Evolutionary conservation across 1,140 invertebrate species (phyloP), one percentile per base, ranked within the genome.

Genomic region (Glossosoma conforme): DNA sequence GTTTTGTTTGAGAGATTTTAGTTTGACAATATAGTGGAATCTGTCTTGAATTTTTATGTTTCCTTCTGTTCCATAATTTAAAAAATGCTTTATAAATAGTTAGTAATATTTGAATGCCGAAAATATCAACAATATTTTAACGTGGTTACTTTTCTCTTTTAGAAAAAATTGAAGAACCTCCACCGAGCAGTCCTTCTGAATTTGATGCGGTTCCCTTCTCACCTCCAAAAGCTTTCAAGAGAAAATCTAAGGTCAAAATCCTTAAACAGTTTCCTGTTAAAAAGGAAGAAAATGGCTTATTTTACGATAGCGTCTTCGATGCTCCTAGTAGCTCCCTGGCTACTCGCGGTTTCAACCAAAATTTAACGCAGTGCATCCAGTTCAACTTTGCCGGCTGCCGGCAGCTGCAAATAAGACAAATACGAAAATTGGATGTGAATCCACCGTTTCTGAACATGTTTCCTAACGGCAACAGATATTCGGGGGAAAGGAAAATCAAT

Each of bases 391-490:
- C 43, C 8, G 49, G 53, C 9, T 52, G 36, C 30, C 43, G 45
- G 14, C 44, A 46, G 10, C 17, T 52, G 20, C 37, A 51, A 36
- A 37, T 41, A 6, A 35, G 51, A 24, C 30, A 33, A 37, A 25
- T 40, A n/a, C 51, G 30, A 10, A 20, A 35, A 22, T 13, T 22
- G n/a, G 30, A 51, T n/a, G 15, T 33, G 22, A 42, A 54, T 17
- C 24, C 47, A 13, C 19, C 25, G 11, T 54, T 44, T 17, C 17
- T 36, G n/a, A 50, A 37, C 28, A 14, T n/a, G 3, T 58, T 54
- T 40, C 47, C 35, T 24, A 58, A 58, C 38, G 56, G 56, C n/a
- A 54, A 51, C 32, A 58, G 43, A 22, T 54, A 54, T 21, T 44
- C 33, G 33, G 3, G 28, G 33, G 57, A 59, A 35, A 55, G 24